phyloP scores from a whole-genome alignment of 2,888 invertebrate genomes.

The Ethmia dodecea region DNA sequence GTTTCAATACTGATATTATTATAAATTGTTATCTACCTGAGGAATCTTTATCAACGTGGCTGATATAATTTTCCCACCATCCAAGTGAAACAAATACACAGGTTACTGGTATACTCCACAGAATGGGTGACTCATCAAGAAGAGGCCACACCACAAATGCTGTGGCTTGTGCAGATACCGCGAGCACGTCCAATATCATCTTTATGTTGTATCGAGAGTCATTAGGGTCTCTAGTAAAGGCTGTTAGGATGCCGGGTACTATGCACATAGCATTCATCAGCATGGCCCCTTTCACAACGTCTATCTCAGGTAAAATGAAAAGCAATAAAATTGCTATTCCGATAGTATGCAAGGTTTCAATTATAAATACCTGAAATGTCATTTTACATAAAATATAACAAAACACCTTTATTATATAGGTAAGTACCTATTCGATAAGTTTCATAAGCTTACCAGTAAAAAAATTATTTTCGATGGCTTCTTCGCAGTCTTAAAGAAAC shows the following conservation, averaged over 20 bases:
- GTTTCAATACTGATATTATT: neutral
- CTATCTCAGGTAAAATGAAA: constrained; percentile 86
- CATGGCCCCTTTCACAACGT: constrained; percentile 89
- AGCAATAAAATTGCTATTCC: constrained; percentile 88
- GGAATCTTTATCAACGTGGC: constrained; percentile 41
- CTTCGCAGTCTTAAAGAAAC: constrained; percentile 83
- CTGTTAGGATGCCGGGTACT: constrained; percentile 86
- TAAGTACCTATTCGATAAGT: neutral
- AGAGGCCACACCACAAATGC: constrained; percentile 84
- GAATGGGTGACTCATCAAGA: constrained; percentile 58
- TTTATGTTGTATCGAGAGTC: constrained; percentile 51
- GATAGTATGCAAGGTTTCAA: constrained; percentile 87
- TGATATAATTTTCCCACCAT: constrained; percentile 92
- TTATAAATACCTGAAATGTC: constrained; percentile 73
- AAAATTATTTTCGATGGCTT: constrained; percentile 77
- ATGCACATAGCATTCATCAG: constrained; percentile 90
- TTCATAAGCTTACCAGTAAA: constrained; percentile 61
- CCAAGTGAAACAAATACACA: constrained; percentile 83
- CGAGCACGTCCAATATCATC: constrained; percentile 74
- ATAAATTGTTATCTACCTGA: constrained; percentile 37
- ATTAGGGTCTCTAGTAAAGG: constrained; percentile 53
- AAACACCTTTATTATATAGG: neutral
- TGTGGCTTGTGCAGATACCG: constrained; percentile 80
- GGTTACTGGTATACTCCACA: constrained; percentile 81
- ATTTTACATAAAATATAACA: neutral